Percentiles rank a stretch among this genome's conserved stretches.
Conservation (phyloP, 1,140 invertebrate species). For the Plectus sambesii region DNA sequence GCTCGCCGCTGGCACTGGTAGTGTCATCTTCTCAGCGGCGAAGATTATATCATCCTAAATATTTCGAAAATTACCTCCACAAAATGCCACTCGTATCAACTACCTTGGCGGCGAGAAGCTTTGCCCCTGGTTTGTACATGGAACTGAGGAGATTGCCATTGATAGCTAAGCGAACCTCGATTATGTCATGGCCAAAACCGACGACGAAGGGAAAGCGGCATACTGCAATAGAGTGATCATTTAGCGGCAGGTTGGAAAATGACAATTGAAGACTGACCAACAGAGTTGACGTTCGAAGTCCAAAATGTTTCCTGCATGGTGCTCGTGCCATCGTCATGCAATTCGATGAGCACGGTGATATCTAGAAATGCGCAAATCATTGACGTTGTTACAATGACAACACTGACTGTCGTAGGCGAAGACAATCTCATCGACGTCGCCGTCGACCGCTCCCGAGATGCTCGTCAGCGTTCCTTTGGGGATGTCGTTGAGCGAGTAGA, state of each 20-base stretch:
- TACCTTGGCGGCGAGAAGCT: constrained; percentile 57
- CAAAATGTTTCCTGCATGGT: constrained; percentile 16
- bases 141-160: constrained; percentile 78
- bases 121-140: constrained; percentile 67
- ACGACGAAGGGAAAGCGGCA: constrained; percentile 78
- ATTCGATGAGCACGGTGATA: constrained; percentile 15
- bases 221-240: constrained; percentile 51
- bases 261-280: constrained; percentile 10
- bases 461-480: constrained; percentile 6
- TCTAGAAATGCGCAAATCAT: constrained; percentile 7
- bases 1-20: too few species aligned
- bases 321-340: constrained; percentile 7
- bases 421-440: constrained; percentile 15
- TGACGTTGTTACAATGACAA: not conserved
- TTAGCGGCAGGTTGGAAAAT: constrained; percentile 1
- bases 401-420: constrained; percentile 13
- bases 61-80: not conserved
- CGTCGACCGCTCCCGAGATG: constrained; percentile 10
- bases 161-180: constrained; percentile 73
- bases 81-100: not conserved
- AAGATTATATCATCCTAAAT: constrained; percentile 14
- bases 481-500: too few species aligned
- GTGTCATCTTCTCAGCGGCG: constrained; percentile 15
- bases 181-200: constrained; percentile 68
- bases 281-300: constrained; percentile 14